Conservation (phyloP, 2,113 vertebrate genomes). For the Nicator chloris region DNA sequence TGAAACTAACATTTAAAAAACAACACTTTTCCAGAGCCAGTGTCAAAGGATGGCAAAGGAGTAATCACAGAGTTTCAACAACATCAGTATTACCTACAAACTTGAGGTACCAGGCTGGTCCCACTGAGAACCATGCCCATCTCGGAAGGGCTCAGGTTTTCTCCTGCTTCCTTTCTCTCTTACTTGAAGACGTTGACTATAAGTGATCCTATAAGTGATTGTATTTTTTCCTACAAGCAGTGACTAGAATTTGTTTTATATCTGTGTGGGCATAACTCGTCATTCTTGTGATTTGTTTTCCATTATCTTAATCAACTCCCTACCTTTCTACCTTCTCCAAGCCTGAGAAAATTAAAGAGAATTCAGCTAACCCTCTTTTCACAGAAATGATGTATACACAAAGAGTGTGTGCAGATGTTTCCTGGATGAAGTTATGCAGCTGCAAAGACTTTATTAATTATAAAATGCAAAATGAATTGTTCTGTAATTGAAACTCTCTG, state of each 20-base stretch:
- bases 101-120: background rate
- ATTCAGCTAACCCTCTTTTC: conserved; percentile 26
- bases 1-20: background rate
- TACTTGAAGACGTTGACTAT: background rate
- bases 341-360: conserved; percentile 36
- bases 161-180: background rate
- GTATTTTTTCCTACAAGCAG: background rate
- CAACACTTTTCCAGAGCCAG: background rate
- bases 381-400: conserved; percentile 51
- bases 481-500: conserved; percentile 70
- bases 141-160: background rate
- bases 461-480: conserved; percentile 70
- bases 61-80: background rate
- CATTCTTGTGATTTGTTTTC: background rate
- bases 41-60: background rate
- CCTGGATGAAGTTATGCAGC: conserved; percentile 64
- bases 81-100: accelerated
- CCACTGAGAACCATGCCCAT: background rate
- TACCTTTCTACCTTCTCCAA: background rate
- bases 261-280: background rate
- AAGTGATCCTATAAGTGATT: background rate
- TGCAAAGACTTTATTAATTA: conserved; percentile 78
- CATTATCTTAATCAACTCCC: background rate
- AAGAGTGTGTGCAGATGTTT: conserved; percentile 71
- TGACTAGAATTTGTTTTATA: background rate